Base-by-base conservation (phyloP, 2,113 vertebrate species). In the Sarotherodon lohbergeri region DNA sequence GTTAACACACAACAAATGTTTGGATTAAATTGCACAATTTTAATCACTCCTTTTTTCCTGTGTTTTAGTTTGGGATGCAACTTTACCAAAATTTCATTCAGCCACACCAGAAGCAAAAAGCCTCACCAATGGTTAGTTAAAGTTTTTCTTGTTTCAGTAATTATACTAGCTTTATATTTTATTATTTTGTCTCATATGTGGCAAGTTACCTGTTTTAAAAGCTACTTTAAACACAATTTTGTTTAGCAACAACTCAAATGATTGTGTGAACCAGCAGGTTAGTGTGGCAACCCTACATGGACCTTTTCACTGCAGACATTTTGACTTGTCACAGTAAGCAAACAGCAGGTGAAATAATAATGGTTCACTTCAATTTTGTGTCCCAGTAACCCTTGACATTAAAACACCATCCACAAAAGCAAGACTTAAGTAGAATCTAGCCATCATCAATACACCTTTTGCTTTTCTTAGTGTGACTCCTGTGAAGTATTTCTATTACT, bases 81-180 rank as follows among this genome's bases (percentile, higher is more conserved):
- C 97, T 99, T 86, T 98, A 99, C 96, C 97, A 99, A 97, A 99
- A 99, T 96, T 99, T 98, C 89, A 95, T 98, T 91, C 97, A 97
- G 93, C 98, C 98, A 4, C 97, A 97, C 91, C 97, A 98, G 96
- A 98, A 96, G 95, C 97, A 97, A 95, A 98, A 96, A 95, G 12
- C 96, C 48, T 98, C 98, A 85, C 97, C 97, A 48, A 97, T 98
- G 98, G 98, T 99, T 97, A 94, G 97, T 90, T 85, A 17, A 55
- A 56, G 9, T 63, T 48, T 27, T 24, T 46, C 19, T 57, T 73
- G 16, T 19, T 78, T n/a, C 9, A 17, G 13, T 46, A 71, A 27
- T 43, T 66, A 63, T 24, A 32, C 4, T 19, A 22, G 32, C 48
- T 17, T 39, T 9, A 13, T 52, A 76, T 76, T 48, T 76, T 48